Percentiles rank a stretch among this genome's conserved stretches.
Conservation (phyloP, 1,140 invertebrate species). For the Drosophila orosa region DNA sequence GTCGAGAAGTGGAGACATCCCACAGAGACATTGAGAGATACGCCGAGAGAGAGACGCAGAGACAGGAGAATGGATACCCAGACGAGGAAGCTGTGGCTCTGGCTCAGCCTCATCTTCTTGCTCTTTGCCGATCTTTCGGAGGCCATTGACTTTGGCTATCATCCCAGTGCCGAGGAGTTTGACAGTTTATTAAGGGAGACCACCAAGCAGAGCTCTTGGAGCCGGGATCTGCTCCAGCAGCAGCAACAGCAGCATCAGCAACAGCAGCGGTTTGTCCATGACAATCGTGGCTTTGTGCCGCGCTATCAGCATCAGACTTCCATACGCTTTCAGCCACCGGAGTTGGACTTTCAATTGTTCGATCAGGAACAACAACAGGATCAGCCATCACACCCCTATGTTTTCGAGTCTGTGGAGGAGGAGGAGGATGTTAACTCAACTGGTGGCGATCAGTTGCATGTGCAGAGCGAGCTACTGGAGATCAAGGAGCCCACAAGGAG, state of each 20-base stretch:
- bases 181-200: conserved; percentile 70
- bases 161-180: conserved; percentile 82
- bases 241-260: conserved; percentile 2
- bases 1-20: neutral
- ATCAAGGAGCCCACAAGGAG: conserved; percentile 30
- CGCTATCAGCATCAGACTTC: conserved; percentile 35
- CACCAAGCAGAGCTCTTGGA: conserved; percentile 50
- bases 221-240: conserved; percentile 57
- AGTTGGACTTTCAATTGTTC: conserved; percentile 62
- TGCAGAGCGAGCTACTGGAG: conserved; percentile 59
- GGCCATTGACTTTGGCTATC: conserved; percentile 76
- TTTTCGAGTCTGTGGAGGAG: conserved; percentile 59
- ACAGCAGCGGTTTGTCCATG: conserved; percentile 24
- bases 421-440: conserved; percentile 1
- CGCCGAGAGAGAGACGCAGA: neutral
- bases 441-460: conserved; percentile 35
- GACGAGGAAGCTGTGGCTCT: conserved; percentile 4
- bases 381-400: conserved; percentile 37
- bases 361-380: conserved; percentile 45
- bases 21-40: neutral
- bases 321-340: conserved; percentile 36
- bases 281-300: conserved; percentile 47
- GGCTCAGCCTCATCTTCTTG: conserved; percentile 42
- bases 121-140: conserved; percentile 32
- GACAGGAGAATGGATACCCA: conserved; percentile 4